Conservation (phyloP, 1,140 invertebrate genomes). For the Muscidifurax raptorellus region DNA sequence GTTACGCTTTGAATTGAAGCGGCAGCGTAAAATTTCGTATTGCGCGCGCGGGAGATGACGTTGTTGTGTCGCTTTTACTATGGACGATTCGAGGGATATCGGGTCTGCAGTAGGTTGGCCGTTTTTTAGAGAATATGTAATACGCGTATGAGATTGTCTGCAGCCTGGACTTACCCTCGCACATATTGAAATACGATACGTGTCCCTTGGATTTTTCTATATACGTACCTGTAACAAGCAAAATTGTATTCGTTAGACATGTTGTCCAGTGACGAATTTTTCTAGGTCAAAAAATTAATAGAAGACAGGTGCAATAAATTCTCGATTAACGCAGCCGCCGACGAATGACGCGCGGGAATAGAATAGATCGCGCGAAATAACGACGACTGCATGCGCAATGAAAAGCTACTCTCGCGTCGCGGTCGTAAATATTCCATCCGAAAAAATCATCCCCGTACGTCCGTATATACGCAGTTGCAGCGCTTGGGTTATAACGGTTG, state of each 20-base stretch:
- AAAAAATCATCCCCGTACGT: background rate
- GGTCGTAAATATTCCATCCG: background rate
- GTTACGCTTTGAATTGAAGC: background rate
- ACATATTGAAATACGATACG: background rate
- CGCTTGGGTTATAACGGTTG: background rate
- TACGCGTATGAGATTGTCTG: background rate
- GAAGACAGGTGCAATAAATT: background rate
- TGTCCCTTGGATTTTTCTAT: background rate
- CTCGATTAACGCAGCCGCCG: background rate
- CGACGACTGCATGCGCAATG: background rate
- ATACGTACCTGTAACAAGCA: slow-evolving; percentile 24
- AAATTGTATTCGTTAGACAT: background rate
- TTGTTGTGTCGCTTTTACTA: background rate
- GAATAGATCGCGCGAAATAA: background rate
- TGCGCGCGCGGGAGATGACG: background rate
- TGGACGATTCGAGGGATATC: background rate
- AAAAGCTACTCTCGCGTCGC: background rate
- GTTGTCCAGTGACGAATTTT: no score
- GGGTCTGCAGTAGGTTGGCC: background rate
- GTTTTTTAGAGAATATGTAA: background rate
- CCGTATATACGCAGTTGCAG: background rate
- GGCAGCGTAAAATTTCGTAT: background rate
- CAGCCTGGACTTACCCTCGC: background rate
- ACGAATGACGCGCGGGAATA: background rate
- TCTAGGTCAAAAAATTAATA: background rate